Base-by-base conservation (phyloP, 2,113 vertebrate genomes). In the Callithrix jacchus region DNA sequence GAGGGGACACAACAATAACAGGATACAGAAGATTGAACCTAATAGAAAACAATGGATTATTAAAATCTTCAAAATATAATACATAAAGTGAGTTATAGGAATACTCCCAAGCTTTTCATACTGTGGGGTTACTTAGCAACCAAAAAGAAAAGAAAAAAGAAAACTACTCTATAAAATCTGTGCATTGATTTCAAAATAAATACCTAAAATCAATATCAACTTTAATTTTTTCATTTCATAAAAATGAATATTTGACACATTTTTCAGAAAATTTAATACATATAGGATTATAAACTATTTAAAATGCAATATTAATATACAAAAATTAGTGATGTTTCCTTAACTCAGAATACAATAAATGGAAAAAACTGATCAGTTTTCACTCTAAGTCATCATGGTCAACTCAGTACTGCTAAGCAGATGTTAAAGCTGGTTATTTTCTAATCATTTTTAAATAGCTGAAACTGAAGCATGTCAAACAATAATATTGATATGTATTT, bases 41-140 rank as follows among this genome's bases (percentile, higher is more conserved):
- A 92, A 27, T 37, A 95, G 42, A 84, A 1, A 88, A 76, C 25
- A 84, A 77, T 47, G 3, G 73, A 91, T 95, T 87, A 83, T 76
- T 93, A 89, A 89, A 96, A 82, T 73, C 21, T 4, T 83, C 25
- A 71, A 93, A 94, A 79, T 87, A 77, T 52, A 25, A 42, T 64
- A 70, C 40, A 87, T 40, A 87, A 84, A 95, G 8, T 54, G 90
- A 95, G 10, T 87, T 97, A 71, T 45, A 56, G 70, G 88, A 92
- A 47, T 3, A 81, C 0, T 73, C 1, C 45, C 4, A 82, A 77
- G 17, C 7, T 92, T 66, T 94, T 91, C 23, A 56, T 74, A 91
- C 11, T 58, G 7, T 16, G 71, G 35, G 5, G 21, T 93, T 94
- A 86, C 64, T 82, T 94, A 80, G 32, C 58, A 96, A 88, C 68